Percentiles rank a stretch among this genome's conserved stretches.
Conservation (phyloP, 2,888 invertebrate genomes). For the Ariolimax columbianus region DNA sequence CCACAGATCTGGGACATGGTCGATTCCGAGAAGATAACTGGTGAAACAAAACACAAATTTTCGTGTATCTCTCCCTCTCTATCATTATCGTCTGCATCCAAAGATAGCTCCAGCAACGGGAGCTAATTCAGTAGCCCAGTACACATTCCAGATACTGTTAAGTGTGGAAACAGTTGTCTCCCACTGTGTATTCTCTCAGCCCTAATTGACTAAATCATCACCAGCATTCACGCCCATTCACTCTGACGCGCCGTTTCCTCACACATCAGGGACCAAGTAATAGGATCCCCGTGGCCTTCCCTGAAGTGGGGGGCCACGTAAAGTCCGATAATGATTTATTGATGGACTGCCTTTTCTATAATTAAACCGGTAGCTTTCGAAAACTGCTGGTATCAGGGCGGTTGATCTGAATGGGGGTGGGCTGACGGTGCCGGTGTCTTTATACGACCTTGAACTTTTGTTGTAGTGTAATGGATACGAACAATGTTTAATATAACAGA, state of each 20-base stretch:
- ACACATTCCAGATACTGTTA: neutral
- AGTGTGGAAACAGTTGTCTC: neutral
- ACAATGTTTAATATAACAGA: too few relatives aligned
- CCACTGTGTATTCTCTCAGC: neutral
- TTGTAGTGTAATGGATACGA: too few relatives aligned
- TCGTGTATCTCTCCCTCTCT: neutral
- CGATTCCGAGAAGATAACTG: too few relatives aligned
- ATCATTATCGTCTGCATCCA: neutral
- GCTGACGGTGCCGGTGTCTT: neutral
- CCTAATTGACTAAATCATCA: slow-evolving; percentile 1
- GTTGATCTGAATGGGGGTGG: neutral
- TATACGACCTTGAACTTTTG: too few relatives aligned
- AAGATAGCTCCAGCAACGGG: neutral
- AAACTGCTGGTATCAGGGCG: neutral
- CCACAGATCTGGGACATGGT: too few relatives aligned
- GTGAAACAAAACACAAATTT: too few relatives aligned
- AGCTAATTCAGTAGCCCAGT: neutral
- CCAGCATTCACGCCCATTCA: neutral
- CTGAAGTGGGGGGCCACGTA: neutral
- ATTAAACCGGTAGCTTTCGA: neutral
- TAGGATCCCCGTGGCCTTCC: neutral
- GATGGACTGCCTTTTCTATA: neutral
- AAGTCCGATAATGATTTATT: slow-evolving; percentile 1
- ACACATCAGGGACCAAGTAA: neutral
- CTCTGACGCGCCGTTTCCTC: neutral